Conservation (phyloP, 2,888 invertebrate genomes). For the Leucophenga montana region DNA sequence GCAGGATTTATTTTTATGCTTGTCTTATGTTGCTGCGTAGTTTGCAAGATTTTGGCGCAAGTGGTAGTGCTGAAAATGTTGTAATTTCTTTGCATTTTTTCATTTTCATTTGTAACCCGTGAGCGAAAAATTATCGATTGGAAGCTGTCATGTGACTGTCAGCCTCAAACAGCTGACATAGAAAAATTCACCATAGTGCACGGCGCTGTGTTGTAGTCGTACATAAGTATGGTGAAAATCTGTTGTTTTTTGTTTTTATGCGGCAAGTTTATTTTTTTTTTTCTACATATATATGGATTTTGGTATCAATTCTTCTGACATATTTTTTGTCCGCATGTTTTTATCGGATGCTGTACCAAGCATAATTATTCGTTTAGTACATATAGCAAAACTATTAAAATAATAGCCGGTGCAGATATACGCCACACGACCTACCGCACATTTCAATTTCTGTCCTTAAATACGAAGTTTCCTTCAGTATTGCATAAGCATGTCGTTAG, state of each 20-base stretch:
- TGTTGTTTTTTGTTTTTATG: neutral
- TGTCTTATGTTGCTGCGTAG: neutral
- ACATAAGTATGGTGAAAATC: constrained; percentile 41
- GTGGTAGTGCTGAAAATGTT: neutral
- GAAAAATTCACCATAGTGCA: neutral
- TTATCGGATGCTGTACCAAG: neutral
- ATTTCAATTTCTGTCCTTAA: no score
- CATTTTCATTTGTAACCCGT: constrained; percentile 61
- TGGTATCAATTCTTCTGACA: neutral
- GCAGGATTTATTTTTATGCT: neutral
- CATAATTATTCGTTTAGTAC: neutral
- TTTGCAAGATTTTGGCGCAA: neutral
- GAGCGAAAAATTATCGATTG: constrained; percentile 71
- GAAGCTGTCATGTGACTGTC: constrained; percentile 73
- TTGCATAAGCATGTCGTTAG: no score
- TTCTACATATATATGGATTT: neutral
- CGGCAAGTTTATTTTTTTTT: neutral
- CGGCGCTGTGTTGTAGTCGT: neutral
- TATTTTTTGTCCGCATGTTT: neutral
- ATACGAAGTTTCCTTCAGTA: no score
- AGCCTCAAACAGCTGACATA: constrained; percentile 71
- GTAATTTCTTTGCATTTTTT: constrained; percentile 31
- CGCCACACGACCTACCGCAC: no score
- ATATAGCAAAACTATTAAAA: neutral
- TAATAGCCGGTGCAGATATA: no score